phyloP scores from a whole-genome alignment of 2,113 vertebrate species.

The Empidonax alnorum region DNA sequence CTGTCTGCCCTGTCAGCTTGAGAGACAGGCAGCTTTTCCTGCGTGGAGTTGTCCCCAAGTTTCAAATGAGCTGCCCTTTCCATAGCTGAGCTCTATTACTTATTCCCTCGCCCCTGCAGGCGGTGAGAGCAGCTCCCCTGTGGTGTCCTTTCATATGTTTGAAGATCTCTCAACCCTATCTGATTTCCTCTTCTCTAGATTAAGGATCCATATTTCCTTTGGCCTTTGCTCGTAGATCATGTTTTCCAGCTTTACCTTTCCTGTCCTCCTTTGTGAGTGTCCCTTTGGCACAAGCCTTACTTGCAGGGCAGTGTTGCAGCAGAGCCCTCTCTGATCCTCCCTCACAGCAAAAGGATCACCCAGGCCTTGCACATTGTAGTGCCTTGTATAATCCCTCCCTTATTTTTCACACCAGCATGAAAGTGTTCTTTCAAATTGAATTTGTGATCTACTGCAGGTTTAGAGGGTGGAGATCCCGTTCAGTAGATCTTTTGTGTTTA shows the following conservation, averaged over 20 bases:
- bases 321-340: neutral
- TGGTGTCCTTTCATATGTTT: neutral
- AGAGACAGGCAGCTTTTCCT: neutral
- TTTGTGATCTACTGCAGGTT: neutral
- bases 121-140: neutral
- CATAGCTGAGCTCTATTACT: neutral
- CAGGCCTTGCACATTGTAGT: neutral
- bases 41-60: neutral
- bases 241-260: neutral
- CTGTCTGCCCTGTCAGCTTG: accelerated
- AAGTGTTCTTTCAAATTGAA: neutral
- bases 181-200: neutral
- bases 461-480: neutral
- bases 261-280: neutral
- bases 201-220: neutral
- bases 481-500: neutral
- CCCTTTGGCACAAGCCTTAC: neutral
- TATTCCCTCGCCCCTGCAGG: neutral
- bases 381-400: neutral
- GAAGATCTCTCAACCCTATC: neutral
- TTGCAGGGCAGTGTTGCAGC: neutral
- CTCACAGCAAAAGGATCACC: neutral
- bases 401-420: neutral
- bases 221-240: neutral
- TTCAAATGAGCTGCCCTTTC: neutral